Conservation (phyloP, 2,113 vertebrate genomes). For the Phrynosoma blainvillii region DNA sequence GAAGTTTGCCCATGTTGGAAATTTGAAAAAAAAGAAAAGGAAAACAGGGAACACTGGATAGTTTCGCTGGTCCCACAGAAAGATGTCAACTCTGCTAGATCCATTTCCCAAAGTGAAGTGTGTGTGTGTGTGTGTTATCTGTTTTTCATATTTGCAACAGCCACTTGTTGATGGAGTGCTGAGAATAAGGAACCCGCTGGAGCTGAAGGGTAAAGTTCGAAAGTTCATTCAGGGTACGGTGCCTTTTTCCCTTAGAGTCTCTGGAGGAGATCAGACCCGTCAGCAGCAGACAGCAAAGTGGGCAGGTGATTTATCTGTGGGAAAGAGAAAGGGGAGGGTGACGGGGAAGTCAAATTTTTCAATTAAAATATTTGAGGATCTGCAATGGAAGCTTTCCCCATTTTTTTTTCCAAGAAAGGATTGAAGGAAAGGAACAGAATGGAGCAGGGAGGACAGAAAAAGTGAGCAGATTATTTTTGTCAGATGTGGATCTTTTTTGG, state of each 20-base stretch:
- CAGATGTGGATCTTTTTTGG: background rate
- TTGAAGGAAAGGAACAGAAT: background rate
- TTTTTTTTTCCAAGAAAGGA: background rate
- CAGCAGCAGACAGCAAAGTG: background rate
- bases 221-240: slow-evolving; percentile 21
- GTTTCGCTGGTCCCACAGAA: background rate
- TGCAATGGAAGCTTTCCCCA: background rate
- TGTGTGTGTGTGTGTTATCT: slow-evolving; percentile 8
- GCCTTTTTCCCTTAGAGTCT: background rate
- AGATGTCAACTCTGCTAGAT: background rate
- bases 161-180: slow-evolving; percentile 32
- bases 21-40: background rate
- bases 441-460: fast-evolving
- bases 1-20: background rate
- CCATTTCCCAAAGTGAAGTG: background rate
- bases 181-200: slow-evolving; percentile 1
- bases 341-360: background rate
- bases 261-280: slow-evolving; percentile 18
- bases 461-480: background rate
- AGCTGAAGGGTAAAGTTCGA: slow-evolving; percentile 27
- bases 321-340: background rate
- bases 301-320: slow-evolving; percentile 11
- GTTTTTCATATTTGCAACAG: slow-evolving; percentile 28
- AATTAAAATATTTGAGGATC: slow-evolving; percentile 32
- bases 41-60: background rate